phyloP scores from a whole-genome alignment of 2,797 vertebrate genomes.

The Gadopsis marmoratus region DNA sequence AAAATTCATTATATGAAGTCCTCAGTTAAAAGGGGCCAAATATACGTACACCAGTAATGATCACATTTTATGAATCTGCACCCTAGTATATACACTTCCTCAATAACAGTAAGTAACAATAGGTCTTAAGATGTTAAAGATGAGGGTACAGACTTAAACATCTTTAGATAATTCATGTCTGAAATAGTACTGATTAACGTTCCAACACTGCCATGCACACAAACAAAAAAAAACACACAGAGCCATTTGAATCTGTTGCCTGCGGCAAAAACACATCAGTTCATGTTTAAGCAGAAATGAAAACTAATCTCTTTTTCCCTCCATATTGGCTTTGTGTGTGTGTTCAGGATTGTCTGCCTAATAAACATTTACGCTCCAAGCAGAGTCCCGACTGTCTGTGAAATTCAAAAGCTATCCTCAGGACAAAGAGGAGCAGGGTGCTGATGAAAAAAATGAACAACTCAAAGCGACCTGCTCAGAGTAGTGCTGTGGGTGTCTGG shows the following conservation, averaged over 20 bases:
- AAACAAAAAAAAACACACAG: slow-evolving; percentile 25
- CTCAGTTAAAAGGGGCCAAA: background rate
- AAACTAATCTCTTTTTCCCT: slow-evolving; percentile 45
- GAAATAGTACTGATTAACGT: slow-evolving; percentile 50
- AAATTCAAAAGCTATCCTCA: slow-evolving; percentile 58
- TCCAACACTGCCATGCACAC: background rate
- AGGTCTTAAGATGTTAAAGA: slow-evolving; percentile 7
- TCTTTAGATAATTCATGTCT: slow-evolving; percentile 27
- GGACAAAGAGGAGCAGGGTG: slow-evolving; percentile 49
- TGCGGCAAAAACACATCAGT: slow-evolving; percentile 36
- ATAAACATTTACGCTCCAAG: slow-evolving; percentile 60
- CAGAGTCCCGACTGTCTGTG: slow-evolving; percentile 44
- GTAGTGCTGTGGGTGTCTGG: slow-evolving; percentile 31
- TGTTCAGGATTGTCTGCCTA: slow-evolving; percentile 35
- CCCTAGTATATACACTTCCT: background rate
- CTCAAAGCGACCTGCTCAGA: slow-evolving; percentile 34
- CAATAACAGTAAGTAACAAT: slow-evolving; percentile 2
- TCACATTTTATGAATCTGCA: background rate
- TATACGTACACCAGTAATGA: background rate
- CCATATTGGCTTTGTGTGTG: slow-evolving; percentile 42
- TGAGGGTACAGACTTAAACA: slow-evolving; percentile 17
- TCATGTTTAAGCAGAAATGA: slow-evolving; percentile 53
- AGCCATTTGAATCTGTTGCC: slow-evolving; percentile 49
- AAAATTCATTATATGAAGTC: background rate
- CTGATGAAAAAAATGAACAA: slow-evolving; percentile 50